Evolutionary conservation across 2,113 vertebrate species (phyloP).

Genomic region (Lethenteron camtschaticum): DNA sequence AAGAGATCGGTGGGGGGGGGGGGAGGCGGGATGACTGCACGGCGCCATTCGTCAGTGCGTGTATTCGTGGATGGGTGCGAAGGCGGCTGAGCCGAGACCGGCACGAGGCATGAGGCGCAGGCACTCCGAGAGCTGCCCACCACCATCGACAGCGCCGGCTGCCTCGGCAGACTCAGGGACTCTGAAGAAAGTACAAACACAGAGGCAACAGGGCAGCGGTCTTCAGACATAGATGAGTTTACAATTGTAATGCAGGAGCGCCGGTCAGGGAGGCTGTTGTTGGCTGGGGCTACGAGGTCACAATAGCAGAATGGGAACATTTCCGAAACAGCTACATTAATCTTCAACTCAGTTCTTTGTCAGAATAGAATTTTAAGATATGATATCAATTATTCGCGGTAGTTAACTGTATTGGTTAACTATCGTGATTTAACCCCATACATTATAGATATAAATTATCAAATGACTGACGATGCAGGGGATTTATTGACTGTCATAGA

Average conservation of each 20-base stretch:
- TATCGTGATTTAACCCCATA: too few species aligned
- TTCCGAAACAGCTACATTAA: not conserved
- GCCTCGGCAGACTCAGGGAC: conserved; percentile 98
- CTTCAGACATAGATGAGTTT: conserved; percentile 1
- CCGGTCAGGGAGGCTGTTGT: not conserved
- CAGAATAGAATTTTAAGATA: too few species aligned
- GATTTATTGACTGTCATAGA: too few species aligned
- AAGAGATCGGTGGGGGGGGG: too few species aligned
- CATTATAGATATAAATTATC: too few species aligned
- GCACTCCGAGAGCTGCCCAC: conserved; percentile 83
- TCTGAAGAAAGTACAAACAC: conserved; percentile 24
- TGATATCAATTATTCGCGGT: too few species aligned
- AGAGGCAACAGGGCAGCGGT: not conserved
- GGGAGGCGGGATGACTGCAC: too few species aligned
- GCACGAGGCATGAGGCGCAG: conserved; percentile 88
- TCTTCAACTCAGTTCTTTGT: not conserved
- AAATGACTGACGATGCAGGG: too few species aligned
- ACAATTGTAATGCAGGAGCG: not conserved
- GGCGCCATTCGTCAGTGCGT: conserved; percentile 33
- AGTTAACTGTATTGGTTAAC: too few species aligned
- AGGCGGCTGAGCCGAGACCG: conserved; percentile 79
- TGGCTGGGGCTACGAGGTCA: conserved; percentile 11
- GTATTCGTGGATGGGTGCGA: conserved; percentile 90
- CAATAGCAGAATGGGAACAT: not conserved
- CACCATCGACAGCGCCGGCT: conserved; percentile 75